Evolutionary conservation across 92 coral and sea anemone species (phyloP).

Genomic region (Palythoa grandis): DNA sequence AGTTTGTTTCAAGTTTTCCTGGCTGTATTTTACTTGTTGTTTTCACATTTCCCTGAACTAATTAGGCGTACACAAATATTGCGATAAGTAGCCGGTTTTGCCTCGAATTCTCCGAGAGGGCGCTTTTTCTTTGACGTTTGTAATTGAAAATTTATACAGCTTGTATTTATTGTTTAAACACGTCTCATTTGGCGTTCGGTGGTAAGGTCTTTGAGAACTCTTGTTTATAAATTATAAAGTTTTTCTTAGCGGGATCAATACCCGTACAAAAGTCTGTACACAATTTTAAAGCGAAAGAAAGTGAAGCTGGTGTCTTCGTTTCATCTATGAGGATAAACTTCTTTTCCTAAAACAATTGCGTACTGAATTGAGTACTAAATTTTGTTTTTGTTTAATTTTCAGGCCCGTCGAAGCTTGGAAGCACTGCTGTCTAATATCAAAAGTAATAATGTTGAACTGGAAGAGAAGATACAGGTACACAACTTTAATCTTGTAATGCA

Average conservation of each 20-base stretch:
- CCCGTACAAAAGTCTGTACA: background rate
- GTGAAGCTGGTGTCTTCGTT: background rate
- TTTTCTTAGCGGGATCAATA: background rate
- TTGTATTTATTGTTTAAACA: too few species aligned
- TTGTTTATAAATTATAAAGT: background rate
- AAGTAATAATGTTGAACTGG: constrained; percentile 80
- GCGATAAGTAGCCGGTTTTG: too few species aligned
- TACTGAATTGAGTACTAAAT: background rate
- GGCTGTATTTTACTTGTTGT: too few species aligned
- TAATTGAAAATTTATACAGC: too few species aligned
- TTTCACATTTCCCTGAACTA: too few species aligned
- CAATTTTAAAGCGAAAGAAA: background rate
- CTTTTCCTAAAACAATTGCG: background rate
- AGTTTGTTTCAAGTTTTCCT: background rate
- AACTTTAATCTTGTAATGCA: too few species aligned
- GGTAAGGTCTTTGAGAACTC: background rate
- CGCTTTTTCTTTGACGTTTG: too few species aligned
- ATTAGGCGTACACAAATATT: too few species aligned
- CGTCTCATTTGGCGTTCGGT: too few species aligned
- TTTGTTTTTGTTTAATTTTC: background rate
- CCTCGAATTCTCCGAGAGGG: too few species aligned
- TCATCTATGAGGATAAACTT: background rate
- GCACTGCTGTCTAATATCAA: constrained; percentile 83
- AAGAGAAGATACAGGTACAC: constrained; percentile 85
- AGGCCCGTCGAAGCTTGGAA: constrained; percentile 92